phyloP scores from a whole-genome alignment of 30 jellyfish, hydroid and myxozoan genomes.

The Aurelia aurita region DNA sequence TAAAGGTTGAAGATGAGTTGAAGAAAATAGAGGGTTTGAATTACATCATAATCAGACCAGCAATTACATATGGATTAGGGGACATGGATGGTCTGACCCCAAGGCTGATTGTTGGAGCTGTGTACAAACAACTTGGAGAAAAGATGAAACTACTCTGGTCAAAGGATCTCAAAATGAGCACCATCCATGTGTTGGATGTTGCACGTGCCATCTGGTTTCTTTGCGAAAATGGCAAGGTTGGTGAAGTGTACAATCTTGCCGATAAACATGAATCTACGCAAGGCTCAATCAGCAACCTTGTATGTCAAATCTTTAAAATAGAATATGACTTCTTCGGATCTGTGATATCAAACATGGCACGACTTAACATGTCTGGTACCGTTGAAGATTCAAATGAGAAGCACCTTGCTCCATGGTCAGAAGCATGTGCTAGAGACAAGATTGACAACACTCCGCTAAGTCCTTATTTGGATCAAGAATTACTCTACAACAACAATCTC shows the following conservation, averaged over 20 bases:
- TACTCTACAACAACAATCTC: constrained; percentile 85
- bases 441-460: constrained; percentile 90
- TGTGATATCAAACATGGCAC: constrained; percentile 89
- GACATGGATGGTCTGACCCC: constrained; percentile 90
- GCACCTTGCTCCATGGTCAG: constrained; percentile 97
- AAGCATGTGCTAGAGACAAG: constrained; percentile 82
- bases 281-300: constrained; percentile 88
- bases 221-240: constrained; percentile 75
- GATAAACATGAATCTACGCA: constrained; percentile 89
- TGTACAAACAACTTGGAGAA: constrained; percentile 91
- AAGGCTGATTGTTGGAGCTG: constrained; percentile 92
- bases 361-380: constrained; percentile 83
- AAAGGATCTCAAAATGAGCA: constrained; percentile 88
- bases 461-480: constrained; percentile 91
- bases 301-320: constrained; percentile 83
- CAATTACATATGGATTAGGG: constrained; percentile 90
- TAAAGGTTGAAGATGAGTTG: constrained; percentile 76
- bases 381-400: constrained; percentile 95
- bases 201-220: constrained; percentile 91
- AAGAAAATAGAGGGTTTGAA: constrained; percentile 79
- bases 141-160: constrained; percentile 97
- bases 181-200: constrained; percentile 93
- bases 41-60: constrained; percentile 83
- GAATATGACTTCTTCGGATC: constrained; percentile 91
- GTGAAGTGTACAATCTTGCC: constrained; percentile 80